Percentiles rank a stretch among this genome's conserved stretches.
phyloP scores from a whole-genome alignment of 1,140 invertebrate genomes.

The Macrobrachium nipponense region DNA sequence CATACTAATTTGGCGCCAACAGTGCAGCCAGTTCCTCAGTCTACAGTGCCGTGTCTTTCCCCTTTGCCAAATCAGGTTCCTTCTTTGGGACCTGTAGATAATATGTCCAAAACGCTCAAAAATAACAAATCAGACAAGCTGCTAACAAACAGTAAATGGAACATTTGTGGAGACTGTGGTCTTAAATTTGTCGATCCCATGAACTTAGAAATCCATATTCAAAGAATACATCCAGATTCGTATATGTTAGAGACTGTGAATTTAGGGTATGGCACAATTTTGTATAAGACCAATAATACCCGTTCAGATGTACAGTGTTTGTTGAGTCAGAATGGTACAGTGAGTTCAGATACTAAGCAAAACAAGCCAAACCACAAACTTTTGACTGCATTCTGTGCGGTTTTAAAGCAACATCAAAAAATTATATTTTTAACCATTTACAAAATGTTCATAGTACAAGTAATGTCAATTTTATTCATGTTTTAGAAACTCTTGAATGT shows the following conservation, averaged over 20 bases:
- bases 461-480: constrained; percentile 55
- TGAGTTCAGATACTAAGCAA: not conserved
- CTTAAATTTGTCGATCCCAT: constrained; percentile 62
- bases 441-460: constrained; percentile 49
- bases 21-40: constrained; percentile 26
- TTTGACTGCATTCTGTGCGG: constrained; percentile 58
- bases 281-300: constrained; percentile 58
- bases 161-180: constrained; percentile 63
- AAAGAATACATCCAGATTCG: constrained; percentile 58
- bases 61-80: constrained; percentile 14
- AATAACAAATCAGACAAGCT: constrained; percentile 19
- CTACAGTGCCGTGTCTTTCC: constrained; percentile 7
- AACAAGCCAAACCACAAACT: constrained; percentile 39
- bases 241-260: constrained; percentile 54
- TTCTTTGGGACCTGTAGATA: constrained; percentile 18
- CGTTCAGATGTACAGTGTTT: constrained; percentile 37
- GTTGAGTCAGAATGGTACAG: constrained; percentile 14
- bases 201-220: constrained; percentile 62
- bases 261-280: constrained; percentile 50
- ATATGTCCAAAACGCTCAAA: constrained; percentile 30
- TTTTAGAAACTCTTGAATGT: constrained; percentile 31
- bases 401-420: constrained; percentile 47
- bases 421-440: constrained; percentile 52
- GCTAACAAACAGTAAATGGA: constrained; percentile 49
- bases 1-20: constrained; percentile 29